These are phyloP conservation scores for Oscheius sp. DNA, from an alignment of 1,140 invertebrate genomes.

Conservation along the genomic window DNA sequence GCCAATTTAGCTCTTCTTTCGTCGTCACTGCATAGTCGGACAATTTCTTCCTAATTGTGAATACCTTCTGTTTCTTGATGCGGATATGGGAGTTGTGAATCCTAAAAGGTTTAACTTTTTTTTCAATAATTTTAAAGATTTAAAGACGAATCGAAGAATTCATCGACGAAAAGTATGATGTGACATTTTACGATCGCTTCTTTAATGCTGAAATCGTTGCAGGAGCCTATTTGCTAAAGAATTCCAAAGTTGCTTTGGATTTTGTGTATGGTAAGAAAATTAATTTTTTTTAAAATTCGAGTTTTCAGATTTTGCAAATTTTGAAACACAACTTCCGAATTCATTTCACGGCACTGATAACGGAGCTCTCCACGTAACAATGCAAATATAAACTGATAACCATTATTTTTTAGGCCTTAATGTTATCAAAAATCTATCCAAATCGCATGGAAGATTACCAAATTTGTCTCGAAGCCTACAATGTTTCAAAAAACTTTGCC, in stretches of 20 bases:
- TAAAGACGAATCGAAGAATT: conserved; percentile 30
- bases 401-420: conserved; percentile 12
- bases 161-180: conserved; percentile 7
- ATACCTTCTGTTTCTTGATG: conserved; percentile 34
- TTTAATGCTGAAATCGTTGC: conserved; percentile 36
- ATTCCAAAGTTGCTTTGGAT: conserved; percentile 20
- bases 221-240: conserved; percentile 30
- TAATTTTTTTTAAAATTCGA: background rate
- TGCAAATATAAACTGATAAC: background rate
- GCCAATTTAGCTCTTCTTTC: conserved; percentile 16
- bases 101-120: too few relatives aligned
- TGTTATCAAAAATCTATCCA: conserved; percentile 4
- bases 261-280: background rate
- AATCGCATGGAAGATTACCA: background rate
- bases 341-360: conserved; percentile 34
- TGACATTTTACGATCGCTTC: conserved; percentile 37
- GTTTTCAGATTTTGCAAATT: conserved; percentile 30
- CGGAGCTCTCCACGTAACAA: conserved; percentile 31
- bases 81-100: conserved; percentile 40
- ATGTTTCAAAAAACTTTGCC: conserved; percentile 17
- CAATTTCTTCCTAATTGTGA: background rate
- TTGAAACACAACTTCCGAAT: conserved; percentile 14
- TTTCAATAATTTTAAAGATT: background rate
- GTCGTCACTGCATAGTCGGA: conserved; percentile 33
- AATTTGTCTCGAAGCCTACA: conserved; percentile 11